phyloP scores from a whole-genome alignment of 2,113 vertebrate genomes.

The Thalassarche chlororhynchos region DNA sequence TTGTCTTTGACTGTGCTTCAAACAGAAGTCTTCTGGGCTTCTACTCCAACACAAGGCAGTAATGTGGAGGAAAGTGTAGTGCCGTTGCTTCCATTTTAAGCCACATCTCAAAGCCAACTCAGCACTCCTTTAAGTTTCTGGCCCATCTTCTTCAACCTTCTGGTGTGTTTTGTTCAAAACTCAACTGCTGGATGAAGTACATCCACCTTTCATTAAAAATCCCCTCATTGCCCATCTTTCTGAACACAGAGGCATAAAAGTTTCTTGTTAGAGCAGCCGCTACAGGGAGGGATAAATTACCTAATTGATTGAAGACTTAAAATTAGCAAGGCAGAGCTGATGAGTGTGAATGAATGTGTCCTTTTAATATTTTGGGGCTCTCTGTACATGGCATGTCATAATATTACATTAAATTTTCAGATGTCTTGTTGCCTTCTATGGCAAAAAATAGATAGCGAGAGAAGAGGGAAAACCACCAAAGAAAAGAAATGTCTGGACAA shows the following conservation, averaged over 20 bases:
- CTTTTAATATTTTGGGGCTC: background rate
- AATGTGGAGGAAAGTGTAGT: background rate
- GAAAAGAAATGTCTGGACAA: background rate
- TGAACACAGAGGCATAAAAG: background rate
- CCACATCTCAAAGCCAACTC: background rate
- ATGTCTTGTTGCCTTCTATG: constrained; percentile 14
- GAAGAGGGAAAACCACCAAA: background rate
- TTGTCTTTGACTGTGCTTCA: background rate
- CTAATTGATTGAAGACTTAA: constrained; percentile 10
- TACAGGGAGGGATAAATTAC: background rate
- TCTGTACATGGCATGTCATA: background rate
- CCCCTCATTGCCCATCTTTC: background rate
- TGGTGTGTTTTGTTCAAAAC: background rate
- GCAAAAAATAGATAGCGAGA: constrained; percentile 32
- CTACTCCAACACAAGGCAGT: background rate
- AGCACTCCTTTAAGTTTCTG: background rate
- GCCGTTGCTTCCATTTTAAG: background rate
- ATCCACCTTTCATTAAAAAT: background rate
- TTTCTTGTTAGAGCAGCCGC: background rate
- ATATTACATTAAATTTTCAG: constrained; percentile 48
- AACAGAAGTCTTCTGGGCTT: background rate
- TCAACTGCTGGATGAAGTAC: background rate
- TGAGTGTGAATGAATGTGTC: constrained; percentile 9
- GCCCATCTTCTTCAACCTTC: background rate
- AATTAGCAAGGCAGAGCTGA: constrained; percentile 30